Base-by-base conservation (phyloP, 2,113 vertebrate genomes). In the Irena cyanogastra region DNA sequence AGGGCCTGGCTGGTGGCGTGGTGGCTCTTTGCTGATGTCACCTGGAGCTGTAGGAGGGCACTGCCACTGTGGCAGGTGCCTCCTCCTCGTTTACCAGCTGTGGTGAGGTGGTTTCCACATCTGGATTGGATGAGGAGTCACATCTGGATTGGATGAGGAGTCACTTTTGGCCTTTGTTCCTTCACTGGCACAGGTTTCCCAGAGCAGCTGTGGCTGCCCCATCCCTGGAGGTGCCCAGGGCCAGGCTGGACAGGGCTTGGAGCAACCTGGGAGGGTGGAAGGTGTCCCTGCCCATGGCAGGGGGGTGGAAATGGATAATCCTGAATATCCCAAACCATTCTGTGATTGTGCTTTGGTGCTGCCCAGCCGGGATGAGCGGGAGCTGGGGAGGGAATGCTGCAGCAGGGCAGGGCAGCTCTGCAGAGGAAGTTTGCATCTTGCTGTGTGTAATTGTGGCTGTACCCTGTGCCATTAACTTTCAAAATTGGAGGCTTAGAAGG, bases 401-500 rank as follows among this genome's bases (percentile, higher is more conserved):
- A 47, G 72, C 28, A 26, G 49, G 56, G 70, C 64, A 31, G 10
- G 50, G 89, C 4, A 0, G 35, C 1, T 50, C 53, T 41, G 69
- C 6, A 0, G 56, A 57, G 87, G 88, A 65, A 35, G 64, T 70
- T 66, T 56, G 81, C 22, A 18, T 80, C 87, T 78, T 1, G 28
- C 83, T 9, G 10, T 13, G 78, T 87, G 61, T 61, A 33, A 90
- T 68, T 88, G 56, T 49, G 93, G 83, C 86, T n/a, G 7, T 63
- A 75, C 61, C 85, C 94, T 21, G 33, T 94, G 94, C 84, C 95
- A 74, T 97, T 96, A 95, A 63, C 94, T 95, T 92, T 56, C 76
- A 61, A 65, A 97, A 89, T 17, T 50, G 93, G 92, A 95, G 93
- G 66, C 83, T 68, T 77, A 81, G 93, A 95, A 81, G 79, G 95